phyloP scores from a whole-genome alignment of 2,113 vertebrate genomes.

The Spea bombifrons region DNA sequence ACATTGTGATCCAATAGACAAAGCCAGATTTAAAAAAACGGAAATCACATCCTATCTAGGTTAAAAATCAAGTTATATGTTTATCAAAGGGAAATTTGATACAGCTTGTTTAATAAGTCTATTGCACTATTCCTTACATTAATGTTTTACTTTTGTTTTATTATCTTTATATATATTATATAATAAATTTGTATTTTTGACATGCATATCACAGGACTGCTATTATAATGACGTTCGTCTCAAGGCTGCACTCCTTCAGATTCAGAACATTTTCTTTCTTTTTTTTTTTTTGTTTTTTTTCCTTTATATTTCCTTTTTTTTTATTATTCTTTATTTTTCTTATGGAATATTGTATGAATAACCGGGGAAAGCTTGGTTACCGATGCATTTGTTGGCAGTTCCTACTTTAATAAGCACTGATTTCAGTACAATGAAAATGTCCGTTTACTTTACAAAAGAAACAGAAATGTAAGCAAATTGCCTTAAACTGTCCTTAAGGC shows the following conservation, averaged over 20 bases:
- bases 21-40: not conserved
- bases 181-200: conserved; percentile 2
- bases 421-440: too few species aligned
- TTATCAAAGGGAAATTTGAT: conserved; percentile 38
- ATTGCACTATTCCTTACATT: conserved; percentile 42
- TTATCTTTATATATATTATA: conserved; percentile 2
- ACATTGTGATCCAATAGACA: conserved; percentile 7
- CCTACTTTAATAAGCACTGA: too few species aligned
- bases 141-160: not conserved
- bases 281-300: too few species aligned
- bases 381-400: not conserved
- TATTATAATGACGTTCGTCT: not conserved
- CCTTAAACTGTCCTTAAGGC: too few species aligned
- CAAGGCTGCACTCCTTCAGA: not conserved
- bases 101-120: conserved; percentile 21
- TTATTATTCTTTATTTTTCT: too few species aligned
- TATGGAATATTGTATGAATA: not conserved
- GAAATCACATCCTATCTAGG: not conserved
- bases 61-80: not conserved
- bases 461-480: too few species aligned
- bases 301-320: too few species aligned
- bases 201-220: not conserved
- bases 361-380: conserved; percentile 9
- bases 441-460: too few species aligned
- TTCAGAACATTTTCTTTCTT: too few species aligned